Evolutionary conservation across 1,140 invertebrate species (phyloP).

Genomic region (honey bee (Apis mellifera)): DNA sequence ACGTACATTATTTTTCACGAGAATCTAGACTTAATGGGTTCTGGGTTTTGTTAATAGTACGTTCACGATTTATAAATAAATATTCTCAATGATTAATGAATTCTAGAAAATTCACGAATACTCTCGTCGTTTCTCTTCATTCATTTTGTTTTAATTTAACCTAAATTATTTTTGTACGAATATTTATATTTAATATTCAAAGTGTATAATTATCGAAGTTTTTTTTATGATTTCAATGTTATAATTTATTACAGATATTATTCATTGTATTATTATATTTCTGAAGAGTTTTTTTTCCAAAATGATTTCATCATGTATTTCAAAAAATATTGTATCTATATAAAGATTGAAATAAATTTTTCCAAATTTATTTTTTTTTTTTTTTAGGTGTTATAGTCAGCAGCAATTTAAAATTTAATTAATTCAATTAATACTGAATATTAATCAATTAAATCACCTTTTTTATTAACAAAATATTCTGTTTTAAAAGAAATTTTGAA

Average conservation of each 20-base stretch:
- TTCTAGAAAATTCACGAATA: not conserved
- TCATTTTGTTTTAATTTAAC: not conserved
- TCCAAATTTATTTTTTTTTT: not conserved
- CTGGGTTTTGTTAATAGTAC: not conserved
- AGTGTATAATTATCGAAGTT: not conserved
- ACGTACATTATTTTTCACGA: not conserved
- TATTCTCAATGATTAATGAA: not conserved
- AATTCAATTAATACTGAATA: no score
- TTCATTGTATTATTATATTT: no score
- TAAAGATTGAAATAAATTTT: no score
- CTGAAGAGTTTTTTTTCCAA: no score
- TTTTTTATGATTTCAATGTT: no score
- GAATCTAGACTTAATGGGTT: not conserved
- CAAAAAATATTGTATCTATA: no score
- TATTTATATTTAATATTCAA: no score
- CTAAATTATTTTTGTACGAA: not conserved
- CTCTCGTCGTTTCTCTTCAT: not conserved
- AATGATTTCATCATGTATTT: no score
- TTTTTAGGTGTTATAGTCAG: no score
- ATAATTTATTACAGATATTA: no score
- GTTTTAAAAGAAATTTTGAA: not conserved
- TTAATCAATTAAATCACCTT: not conserved
- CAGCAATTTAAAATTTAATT: no score
- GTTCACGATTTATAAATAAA: no score
- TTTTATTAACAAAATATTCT: not conserved